Evolutionary conservation across 2,888 invertebrate species (phyloP).

Genomic region (Mythimna impura): DNA sequence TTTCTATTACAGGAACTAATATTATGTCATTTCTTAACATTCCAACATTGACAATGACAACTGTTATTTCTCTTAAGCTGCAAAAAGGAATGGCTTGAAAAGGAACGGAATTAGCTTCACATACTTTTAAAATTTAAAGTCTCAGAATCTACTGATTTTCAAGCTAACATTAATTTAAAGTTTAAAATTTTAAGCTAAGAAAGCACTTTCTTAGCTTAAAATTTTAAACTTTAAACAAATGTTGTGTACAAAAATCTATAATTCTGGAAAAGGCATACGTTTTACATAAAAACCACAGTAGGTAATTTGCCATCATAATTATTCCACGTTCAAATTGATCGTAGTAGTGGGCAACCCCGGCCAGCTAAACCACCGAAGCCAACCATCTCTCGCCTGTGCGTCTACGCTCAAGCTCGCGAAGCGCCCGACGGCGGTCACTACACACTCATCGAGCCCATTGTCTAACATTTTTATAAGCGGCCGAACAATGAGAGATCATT

Average conservation of each 20-base stretch:
- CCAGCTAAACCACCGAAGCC: not conserved
- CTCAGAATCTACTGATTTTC: too few relatives aligned
- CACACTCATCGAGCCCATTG: conserved; percentile 74
- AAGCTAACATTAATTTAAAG: too few relatives aligned
- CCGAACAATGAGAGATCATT: conserved; percentile 75
- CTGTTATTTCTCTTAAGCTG: not conserved
- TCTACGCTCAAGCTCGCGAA: conserved; percentile 54
- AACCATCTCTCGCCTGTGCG: conserved; percentile 33
- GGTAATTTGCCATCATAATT: too few relatives aligned
- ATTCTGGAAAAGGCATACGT: too few relatives aligned
- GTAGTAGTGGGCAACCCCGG: too few relatives aligned
- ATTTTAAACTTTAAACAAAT: too few relatives aligned
- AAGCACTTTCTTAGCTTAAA: too few relatives aligned
- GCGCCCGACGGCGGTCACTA: conserved; percentile 71
- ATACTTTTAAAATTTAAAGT: not conserved
- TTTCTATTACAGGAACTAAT: not conserved
- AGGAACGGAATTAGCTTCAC: not conserved
- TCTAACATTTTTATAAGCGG: conserved; percentile 73
- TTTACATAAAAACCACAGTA: too few relatives aligned
- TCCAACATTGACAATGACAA: not conserved
- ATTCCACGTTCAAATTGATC: too few relatives aligned
- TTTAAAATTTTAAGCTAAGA: too few relatives aligned
- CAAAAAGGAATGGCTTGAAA: not conserved
- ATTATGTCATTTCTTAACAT: not conserved
- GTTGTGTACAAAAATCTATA: too few relatives aligned